Evolutionary conservation across 2,888 invertebrate species (phyloP).

Genomic region (Chloromyia formosa): DNA sequence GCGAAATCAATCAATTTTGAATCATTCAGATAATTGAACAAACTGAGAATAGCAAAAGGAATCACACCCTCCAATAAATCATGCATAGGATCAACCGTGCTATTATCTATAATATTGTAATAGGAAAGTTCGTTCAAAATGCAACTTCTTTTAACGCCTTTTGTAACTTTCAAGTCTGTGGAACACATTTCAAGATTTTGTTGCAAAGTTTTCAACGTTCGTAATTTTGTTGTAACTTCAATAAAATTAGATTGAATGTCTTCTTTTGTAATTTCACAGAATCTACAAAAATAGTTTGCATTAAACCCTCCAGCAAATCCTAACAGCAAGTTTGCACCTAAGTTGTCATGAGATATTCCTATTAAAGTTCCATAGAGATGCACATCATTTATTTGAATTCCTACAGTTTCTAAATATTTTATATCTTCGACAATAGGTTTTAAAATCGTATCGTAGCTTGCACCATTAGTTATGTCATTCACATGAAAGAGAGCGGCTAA

Average conservation of each 20-base stretch:
- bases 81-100: constrained; percentile 47
- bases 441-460: constrained; percentile 33
- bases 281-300: constrained; percentile 17
- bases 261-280: constrained; percentile 38
- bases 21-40: constrained; percentile 39
- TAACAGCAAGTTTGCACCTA: constrained; percentile 9
- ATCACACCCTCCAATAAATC: constrained; percentile 46
- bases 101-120: constrained; percentile 37
- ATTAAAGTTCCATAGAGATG: constrained; percentile 29
- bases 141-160: constrained; percentile 33
- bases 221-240: constrained; percentile 36
- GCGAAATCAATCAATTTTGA: too few species aligned
- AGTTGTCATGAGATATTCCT: background rate
- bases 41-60: constrained; percentile 34
- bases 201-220: background rate
- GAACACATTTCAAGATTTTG: too few species aligned
- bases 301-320: constrained; percentile 45
- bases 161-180: background rate
- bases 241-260: constrained; percentile 42
- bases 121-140: constrained; percentile 39
- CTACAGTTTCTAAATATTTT: constrained; percentile 35
- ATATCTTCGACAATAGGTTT: constrained; percentile 44
- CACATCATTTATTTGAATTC: constrained; percentile 9
- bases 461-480: constrained; percentile 35
- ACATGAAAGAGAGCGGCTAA: constrained; percentile 44